Conservation (phyloP, 2,113 vertebrate genomes). For the Todiramphus chloris region DNA sequence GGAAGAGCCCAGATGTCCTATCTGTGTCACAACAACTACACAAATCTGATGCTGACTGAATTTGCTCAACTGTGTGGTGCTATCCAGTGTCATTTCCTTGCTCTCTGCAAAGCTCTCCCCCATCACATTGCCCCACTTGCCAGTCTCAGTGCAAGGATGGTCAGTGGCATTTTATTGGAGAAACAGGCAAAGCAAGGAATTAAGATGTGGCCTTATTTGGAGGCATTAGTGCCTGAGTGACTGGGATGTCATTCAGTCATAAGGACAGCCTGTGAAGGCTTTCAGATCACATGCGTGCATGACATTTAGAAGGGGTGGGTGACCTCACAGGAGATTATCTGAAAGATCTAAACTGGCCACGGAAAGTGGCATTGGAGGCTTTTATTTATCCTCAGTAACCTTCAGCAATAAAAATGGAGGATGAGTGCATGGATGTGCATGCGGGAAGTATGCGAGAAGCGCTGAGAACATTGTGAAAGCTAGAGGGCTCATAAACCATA, state of each 20-base stretch:
- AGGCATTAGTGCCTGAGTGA: conserved; percentile 72
- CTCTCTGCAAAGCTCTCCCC: neutral
- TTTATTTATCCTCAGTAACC: conserved; percentile 53
- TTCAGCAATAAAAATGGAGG: conserved; percentile 72
- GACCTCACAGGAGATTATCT: conserved; percentile 74
- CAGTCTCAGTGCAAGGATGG: neutral
- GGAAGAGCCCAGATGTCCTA: neutral
- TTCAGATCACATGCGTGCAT: conserved; percentile 75
- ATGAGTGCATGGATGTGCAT: conserved; percentile 57
- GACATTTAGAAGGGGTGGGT: conserved; percentile 78
- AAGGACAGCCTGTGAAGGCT: conserved; percentile 54
- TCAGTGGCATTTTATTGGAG: neutral
- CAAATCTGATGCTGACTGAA: neutral
- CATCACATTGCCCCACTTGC: accelerated
- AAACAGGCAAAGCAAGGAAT: conserved; percentile 44
- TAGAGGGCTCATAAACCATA: neutral
- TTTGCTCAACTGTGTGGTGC: neutral
- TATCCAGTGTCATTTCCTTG: accelerated
- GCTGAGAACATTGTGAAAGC: neutral
- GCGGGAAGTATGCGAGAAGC: neutral
- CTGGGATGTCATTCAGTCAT: conserved; percentile 50
- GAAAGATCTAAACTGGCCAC: conserved; percentile 38
- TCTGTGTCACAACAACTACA: neutral
- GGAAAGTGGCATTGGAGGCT: conserved; percentile 48
- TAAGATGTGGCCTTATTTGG: neutral